These are phyloP conservation scores for Villa cingulata DNA, from an alignment of 2,888 invertebrate genomes.

Conservation along the genomic window DNA sequence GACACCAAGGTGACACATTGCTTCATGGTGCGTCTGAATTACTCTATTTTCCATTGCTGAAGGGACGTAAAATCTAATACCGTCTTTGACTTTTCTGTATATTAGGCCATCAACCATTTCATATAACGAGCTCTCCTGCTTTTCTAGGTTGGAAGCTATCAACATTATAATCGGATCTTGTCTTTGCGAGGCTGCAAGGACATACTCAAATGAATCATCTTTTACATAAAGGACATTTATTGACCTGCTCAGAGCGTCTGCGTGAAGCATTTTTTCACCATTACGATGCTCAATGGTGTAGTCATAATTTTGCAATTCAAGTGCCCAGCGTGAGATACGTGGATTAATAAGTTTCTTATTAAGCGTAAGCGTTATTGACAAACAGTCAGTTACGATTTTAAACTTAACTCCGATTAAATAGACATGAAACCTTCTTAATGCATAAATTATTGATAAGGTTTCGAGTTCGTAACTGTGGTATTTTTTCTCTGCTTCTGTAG, in stretches of 20 bases:
- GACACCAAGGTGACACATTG: conserved; percentile 19
- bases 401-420: no score
- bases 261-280: conserved; percentile 19
- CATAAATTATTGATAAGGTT: no score
- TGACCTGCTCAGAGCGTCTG: conserved; percentile 18
- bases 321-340: conserved; percentile 13
- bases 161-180: no score
- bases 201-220: not conserved
- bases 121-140: no score
- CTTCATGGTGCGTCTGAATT: conserved; percentile 16
- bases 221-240: not conserved
- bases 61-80: conserved; percentile 10
- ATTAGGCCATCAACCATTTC: not conserved
- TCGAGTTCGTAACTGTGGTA: no score
- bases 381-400: no score
- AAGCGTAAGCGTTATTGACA: conserved; percentile 12
- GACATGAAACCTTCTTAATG: no score
- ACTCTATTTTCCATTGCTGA: conserved; percentile 12
- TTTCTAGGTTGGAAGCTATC: no score
- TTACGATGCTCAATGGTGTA: no score
- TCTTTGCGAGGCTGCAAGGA: not conserved
- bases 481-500: no score
- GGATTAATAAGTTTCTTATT: conserved; percentile 13
- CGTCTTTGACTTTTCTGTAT: not conserved
- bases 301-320: no score